Percentiles rank a stretch among this genome's conserved stretches.
Evolutionary conservation across 2,797 vertebrate species (phyloP).

Genomic region (Rhinatrema bivittatum): DNA sequence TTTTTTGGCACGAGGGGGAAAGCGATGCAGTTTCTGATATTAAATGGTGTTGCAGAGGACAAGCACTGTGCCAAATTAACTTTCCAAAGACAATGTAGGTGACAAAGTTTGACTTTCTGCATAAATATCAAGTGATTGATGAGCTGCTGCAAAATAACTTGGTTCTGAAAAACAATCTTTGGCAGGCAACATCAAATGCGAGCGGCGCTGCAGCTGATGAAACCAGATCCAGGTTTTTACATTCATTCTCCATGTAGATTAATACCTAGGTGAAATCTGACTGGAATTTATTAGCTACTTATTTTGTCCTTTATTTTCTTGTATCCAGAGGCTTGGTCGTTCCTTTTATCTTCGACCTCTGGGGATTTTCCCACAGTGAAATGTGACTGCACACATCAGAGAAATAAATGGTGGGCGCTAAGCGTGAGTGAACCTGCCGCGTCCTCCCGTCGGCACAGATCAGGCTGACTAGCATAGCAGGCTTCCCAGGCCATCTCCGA

Average conservation of each 20-base stretch:
- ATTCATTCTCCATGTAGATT: slow-evolving; percentile 29
- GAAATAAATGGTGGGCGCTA: too few species aligned
- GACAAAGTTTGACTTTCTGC: slow-evolving; percentile 43
- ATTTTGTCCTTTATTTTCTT: slow-evolving; percentile 17
- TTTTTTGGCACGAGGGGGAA: slow-evolving; percentile 27
- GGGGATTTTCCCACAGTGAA: slow-evolving; percentile 34
- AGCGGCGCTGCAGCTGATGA: slow-evolving; percentile 34
- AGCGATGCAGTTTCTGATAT: slow-evolving; percentile 40
- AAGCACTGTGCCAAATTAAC: slow-evolving; percentile 51
- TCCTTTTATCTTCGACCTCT: slow-evolving; percentile 29
- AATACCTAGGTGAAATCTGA: slow-evolving; percentile 28
- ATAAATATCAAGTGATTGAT: slow-evolving; percentile 45
- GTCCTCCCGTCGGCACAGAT: too few species aligned
- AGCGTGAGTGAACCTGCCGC: too few species aligned
- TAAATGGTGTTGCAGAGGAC: slow-evolving; percentile 32
- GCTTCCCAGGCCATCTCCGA: too few species aligned
- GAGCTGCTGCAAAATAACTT: slow-evolving; percentile 35
- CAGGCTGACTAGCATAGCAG: too few species aligned
- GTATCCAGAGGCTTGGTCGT: slow-evolving; percentile 10
- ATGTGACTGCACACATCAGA: too few species aligned
- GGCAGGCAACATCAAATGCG: slow-evolving; percentile 39
- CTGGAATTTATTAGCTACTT: slow-evolving; percentile 30
- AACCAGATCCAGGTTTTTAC: slow-evolving; percentile 38
- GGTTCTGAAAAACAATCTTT: slow-evolving; percentile 43
- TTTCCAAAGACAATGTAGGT: slow-evolving; percentile 48